These are phyloP conservation scores for Botia kubotai DNA, from an alignment of 2,797 vertebrate species.

Conservation along the genomic window DNA sequence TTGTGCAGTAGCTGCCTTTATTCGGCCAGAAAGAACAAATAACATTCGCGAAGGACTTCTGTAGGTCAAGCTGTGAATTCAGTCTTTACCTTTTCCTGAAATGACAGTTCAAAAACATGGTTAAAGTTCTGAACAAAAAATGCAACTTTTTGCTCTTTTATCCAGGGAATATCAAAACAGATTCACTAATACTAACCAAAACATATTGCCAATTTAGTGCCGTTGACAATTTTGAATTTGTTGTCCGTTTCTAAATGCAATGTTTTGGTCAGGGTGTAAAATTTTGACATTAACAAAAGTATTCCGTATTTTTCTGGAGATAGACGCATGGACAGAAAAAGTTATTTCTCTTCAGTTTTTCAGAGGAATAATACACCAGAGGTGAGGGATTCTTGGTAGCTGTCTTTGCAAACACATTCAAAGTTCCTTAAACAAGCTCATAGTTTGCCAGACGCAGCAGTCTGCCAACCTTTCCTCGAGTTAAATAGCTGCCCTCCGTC, in stretches of 20 bases:
- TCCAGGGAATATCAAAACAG: too few relatives aligned
- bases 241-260: background rate
- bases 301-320: background rate
- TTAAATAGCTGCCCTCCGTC: slow-evolving; percentile 53
- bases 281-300: too few relatives aligned
- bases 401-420: slow-evolving; percentile 37
- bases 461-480: slow-evolving; percentile 52
- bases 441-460: slow-evolving; percentile 50
- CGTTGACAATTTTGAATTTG: background rate
- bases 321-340: background rate
- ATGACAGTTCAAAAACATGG: too few relatives aligned
- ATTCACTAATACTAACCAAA: background rate
- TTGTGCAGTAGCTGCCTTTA: background rate
- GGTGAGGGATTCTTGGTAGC: slow-evolving; percentile 19
- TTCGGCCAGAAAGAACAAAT: slow-evolving; percentile 13
- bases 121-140: background rate
- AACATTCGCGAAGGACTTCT: background rate
- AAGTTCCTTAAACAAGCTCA: slow-evolving; percentile 45
- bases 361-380: slow-evolving; percentile 14
- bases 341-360: slow-evolving; percentile 1
- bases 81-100: too few relatives aligned
- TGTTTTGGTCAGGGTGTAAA: background rate
- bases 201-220: background rate
- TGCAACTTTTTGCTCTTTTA: too few relatives aligned
- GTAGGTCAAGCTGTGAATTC: background rate